A percentile compares a stretch with the other conserved stretches of the same genome.
phyloP scores from a whole-genome alignment of 2,888 invertebrate species.

The Ommatoiulus sabulosus region DNA sequence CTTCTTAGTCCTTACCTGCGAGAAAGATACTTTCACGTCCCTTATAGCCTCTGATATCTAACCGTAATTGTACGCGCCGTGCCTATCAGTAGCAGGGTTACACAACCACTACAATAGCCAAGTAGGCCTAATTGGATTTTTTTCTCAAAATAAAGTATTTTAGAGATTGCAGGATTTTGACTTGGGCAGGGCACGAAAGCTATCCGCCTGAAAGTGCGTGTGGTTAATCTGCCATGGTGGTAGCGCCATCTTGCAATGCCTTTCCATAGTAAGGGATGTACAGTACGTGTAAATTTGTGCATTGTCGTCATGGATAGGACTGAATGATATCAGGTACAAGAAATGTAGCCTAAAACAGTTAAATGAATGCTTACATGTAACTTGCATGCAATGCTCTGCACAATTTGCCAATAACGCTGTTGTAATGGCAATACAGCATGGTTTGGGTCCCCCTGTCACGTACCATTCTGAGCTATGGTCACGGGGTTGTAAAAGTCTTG shows the following conservation, averaged over 20 bases:
- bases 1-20: not conserved
- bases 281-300: no score
- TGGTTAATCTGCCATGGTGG: not conserved
- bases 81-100: not conserved
- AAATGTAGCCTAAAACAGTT: no score
- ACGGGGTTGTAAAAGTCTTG: no score
- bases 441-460: no score
- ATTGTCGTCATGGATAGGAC: no score
- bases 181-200: not conserved
- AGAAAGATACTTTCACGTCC: not conserved
- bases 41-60: constrained; percentile 1
- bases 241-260: not conserved
- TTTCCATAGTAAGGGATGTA: no score
- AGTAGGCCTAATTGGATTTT: constrained; percentile 28
- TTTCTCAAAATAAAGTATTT: not conserved
- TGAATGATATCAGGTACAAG: no score
- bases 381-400: no score
- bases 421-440: no score
- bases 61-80: constrained; percentile 9
- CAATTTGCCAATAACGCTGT: no score
- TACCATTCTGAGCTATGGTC: no score
- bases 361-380: no score
- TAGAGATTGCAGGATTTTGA: not conserved
- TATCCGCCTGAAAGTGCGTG: not conserved
- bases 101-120: not conserved